Evolutionary conservation across 1,140 invertebrate species (phyloP).

Genomic region (Bombus breviceps): DNA sequence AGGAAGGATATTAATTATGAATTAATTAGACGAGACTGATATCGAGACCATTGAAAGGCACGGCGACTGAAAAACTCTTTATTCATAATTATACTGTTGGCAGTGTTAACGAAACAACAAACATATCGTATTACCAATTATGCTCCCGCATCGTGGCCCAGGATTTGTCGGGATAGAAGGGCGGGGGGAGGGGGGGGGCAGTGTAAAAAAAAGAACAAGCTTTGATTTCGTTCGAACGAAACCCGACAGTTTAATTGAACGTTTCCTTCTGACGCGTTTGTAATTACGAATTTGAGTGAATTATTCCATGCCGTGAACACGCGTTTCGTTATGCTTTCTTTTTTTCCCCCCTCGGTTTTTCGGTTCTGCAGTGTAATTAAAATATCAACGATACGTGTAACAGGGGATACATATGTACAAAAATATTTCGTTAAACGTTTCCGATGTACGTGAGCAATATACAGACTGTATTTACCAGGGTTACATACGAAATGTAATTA

Average conservation of each 20-base stretch:
- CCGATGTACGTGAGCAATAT: background rate
- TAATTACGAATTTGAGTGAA: constrained; percentile 45
- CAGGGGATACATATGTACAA: background rate
- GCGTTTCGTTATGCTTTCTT: constrained; percentile 1
- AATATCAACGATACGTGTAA: constrained; percentile 11
- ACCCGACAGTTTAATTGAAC: constrained; percentile 65
- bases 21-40: constrained; percentile 49
- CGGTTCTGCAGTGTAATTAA: constrained; percentile 1
- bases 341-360: background rate
- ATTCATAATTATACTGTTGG: constrained; percentile 65
- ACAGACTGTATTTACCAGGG: background rate
- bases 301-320: constrained; percentile 21
- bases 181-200: background rate
- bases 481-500: background rate
- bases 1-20: constrained; percentile 40
- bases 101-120: constrained; percentile 65
- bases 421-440: constrained; percentile 2
- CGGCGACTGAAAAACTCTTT: constrained; percentile 48
- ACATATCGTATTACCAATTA: constrained; percentile 69
- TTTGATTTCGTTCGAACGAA: constrained; percentile 63
- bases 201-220: constrained; percentile 45
- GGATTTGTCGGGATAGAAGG: constrained; percentile 46
- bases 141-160: constrained; percentile 27
- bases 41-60: constrained; percentile 44
- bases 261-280: constrained; percentile 61